phyloP scores from a whole-genome alignment of 2,888 invertebrate genomes.

The Megaustenia siamemsis region DNA sequence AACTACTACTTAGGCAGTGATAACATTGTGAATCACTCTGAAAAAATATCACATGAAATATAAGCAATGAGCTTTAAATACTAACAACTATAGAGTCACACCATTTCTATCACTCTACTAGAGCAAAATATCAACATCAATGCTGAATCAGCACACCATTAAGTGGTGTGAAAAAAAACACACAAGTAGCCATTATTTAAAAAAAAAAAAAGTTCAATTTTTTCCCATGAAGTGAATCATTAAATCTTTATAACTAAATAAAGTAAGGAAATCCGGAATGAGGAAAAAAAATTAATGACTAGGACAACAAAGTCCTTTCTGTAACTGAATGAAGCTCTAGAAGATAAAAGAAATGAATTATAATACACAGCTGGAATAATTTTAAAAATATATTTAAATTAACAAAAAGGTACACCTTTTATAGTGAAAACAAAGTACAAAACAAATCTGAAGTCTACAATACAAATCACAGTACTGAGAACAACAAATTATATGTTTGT shows the following conservation, averaged over 20 bases:
- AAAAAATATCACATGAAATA: not conserved
- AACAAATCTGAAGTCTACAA: not conserved
- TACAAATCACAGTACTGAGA: not conserved
- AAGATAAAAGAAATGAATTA: not conserved
- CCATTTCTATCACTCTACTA: not conserved
- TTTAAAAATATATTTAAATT: not conserved
- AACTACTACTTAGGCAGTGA: too few species aligned
- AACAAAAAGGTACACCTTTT: not conserved
- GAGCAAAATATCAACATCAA: not conserved
- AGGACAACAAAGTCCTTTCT: not conserved
- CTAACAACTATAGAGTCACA: not conserved
- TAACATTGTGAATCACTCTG: not conserved
- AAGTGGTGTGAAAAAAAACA: not conserved
- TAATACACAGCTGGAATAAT: not conserved
- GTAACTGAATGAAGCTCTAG: not conserved
- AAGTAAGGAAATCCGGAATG: not conserved
- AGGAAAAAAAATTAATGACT: not conserved
- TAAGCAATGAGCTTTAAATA: not conserved
- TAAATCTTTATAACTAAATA: not conserved
- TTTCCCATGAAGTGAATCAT: not conserved
- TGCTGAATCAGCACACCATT: not conserved
- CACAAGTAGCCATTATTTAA: not conserved
- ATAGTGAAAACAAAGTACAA: not conserved
- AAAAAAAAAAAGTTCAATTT: not conserved
- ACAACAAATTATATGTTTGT: too few species aligned